Percentiles rank a stretch among this genome's conserved stretches.
phyloP scores from a whole-genome alignment of 2,888 invertebrate species.

The Mellilla xanthometata region DNA sequence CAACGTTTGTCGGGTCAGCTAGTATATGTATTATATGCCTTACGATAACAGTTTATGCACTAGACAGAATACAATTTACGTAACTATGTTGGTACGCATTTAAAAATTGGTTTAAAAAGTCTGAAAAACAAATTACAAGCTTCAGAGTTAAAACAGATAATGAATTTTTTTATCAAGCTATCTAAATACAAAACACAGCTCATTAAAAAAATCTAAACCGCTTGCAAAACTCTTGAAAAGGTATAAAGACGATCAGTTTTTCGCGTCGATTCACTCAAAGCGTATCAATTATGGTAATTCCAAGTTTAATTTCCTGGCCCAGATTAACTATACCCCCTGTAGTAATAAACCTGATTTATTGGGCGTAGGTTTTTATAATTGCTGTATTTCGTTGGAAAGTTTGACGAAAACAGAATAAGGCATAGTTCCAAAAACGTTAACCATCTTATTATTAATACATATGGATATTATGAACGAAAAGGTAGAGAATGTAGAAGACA shows the following conservation, averaged over 20 bases:
- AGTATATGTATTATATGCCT: no score
- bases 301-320: slow-evolving; percentile 77
- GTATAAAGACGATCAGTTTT: slow-evolving; percentile 70
- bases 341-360: slow-evolving; percentile 77
- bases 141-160: slow-evolving; percentile 28
- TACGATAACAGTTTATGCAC: no score
- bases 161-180: slow-evolving; percentile 48
- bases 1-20: no score
- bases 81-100: no score
- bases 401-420: slow-evolving; percentile 13
- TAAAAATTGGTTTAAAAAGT: no score
- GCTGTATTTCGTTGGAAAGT: slow-evolving; percentile 35
- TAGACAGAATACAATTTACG: no score
- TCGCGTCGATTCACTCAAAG: slow-evolving; percentile 68
- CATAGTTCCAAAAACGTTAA: no score
- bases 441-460: no score
- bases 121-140: neutral
- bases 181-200: slow-evolving; percentile 50
- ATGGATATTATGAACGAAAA: no score
- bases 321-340: slow-evolving; percentile 69
- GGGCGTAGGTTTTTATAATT: slow-evolving; percentile 55
- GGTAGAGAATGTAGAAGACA: no score
- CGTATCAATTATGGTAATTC: slow-evolving; percentile 82
- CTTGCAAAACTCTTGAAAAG: slow-evolving; percentile 44
- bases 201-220: slow-evolving; percentile 50